Conservation (phyloP, 2,797 vertebrate species). For the Atherinosoma microstoma region DNA sequence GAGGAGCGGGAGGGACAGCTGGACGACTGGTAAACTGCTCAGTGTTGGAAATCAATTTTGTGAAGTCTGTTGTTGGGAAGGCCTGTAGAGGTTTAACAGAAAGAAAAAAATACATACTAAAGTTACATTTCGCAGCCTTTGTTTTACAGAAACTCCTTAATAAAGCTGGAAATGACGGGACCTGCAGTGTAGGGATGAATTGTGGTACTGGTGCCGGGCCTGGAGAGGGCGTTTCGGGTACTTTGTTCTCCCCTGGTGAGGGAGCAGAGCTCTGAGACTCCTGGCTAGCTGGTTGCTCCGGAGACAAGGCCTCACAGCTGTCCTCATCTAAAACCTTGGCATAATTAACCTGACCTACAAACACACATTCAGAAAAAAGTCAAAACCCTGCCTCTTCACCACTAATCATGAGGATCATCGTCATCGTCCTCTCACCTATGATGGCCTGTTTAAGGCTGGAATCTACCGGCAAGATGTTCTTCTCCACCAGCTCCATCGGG, state of each 20-base stretch:
- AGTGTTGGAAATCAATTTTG: slow-evolving; percentile 83
- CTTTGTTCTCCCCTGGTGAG: slow-evolving; percentile 89
- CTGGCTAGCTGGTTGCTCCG: slow-evolving; percentile 95
- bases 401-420: not conserved
- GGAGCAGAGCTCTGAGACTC: slow-evolving; percentile 92
- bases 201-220: slow-evolving; percentile 49
- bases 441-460: slow-evolving; percentile 96
- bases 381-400: not conserved
- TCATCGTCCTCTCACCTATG: slow-evolving; percentile 84
- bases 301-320: slow-evolving; percentile 93
- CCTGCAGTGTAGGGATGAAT: slow-evolving; percentile 85
- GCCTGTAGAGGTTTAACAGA: slow-evolving; percentile 71
- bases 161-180: slow-evolving; percentile 58
- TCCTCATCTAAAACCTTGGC: slow-evolving; percentile 94
- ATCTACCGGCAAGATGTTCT: slow-evolving; percentile 97
- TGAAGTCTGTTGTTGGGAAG: slow-evolving; percentile 86
- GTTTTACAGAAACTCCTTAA: not conserved
- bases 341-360: slow-evolving; percentile 90
- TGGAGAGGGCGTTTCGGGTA: slow-evolving; percentile 83
- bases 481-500: slow-evolving; percentile 97
- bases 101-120: not conserved
- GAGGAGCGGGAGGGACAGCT: slow-evolving; percentile 64
- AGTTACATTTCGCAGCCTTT: not conserved
- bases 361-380: not conserved
- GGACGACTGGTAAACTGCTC: slow-evolving; percentile 81